Percentiles rank a stretch among this genome's conserved stretches.
Conservation (phyloP, 2,888 invertebrate species). For the Phymatocera aterrima region DNA sequence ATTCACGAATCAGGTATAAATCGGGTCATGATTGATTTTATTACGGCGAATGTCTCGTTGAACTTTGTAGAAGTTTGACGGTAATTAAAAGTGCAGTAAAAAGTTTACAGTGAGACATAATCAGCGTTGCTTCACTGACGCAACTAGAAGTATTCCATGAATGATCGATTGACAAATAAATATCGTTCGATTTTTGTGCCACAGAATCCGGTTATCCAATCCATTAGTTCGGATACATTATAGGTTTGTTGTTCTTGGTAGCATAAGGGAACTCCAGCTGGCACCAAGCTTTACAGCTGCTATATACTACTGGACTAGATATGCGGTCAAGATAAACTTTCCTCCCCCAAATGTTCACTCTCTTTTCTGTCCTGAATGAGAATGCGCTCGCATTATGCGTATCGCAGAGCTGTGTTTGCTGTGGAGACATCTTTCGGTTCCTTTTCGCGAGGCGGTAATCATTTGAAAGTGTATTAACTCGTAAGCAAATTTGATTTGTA, state of each 20-base stretch:
- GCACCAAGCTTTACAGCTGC: background rate
- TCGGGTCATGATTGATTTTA: background rate
- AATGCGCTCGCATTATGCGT: background rate
- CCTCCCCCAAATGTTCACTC: slow-evolving; percentile 1
- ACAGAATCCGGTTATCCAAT: slow-evolving; percentile 8
- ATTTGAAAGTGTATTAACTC: slow-evolving; percentile 18
- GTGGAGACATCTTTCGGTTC: background rate
- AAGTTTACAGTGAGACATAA: background rate
- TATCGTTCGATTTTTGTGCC: background rate
- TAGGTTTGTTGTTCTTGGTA: slow-evolving; percentile 29
- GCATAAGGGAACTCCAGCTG: slow-evolving; percentile 13
- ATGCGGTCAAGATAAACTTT: slow-evolving; percentile 14
- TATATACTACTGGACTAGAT: background rate
- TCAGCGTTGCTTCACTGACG: background rate
- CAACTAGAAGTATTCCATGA: background rate
- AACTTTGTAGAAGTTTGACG: background rate
- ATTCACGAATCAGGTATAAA: background rate
- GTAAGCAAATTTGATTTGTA: background rate
- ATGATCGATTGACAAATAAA: background rate
- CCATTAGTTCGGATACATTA: slow-evolving; percentile 21
- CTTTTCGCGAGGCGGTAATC: background rate
- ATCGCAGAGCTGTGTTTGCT: slow-evolving; percentile 13
- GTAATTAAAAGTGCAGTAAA: background rate
- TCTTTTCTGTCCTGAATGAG: background rate
- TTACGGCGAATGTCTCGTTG: background rate